Conservation (phyloP, 2,797 vertebrate genomes). For the Agapornis canus region DNA sequence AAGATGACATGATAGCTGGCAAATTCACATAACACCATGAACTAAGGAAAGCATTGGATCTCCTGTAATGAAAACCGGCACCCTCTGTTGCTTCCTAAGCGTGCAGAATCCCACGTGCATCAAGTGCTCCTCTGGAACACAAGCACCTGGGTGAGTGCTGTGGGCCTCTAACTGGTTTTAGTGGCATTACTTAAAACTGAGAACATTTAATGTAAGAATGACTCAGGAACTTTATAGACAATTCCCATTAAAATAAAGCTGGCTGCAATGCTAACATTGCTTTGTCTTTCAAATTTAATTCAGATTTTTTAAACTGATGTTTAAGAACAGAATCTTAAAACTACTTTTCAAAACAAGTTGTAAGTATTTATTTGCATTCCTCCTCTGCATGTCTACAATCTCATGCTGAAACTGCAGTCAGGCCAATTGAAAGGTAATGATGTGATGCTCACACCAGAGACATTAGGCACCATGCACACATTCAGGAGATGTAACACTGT, state of each 20-base stretch:
- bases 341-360: background rate
- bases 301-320: background rate
- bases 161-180: background rate
- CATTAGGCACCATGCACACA: background rate
- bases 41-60: background rate
- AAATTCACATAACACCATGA: fast-evolving
- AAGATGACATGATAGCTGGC: background rate
- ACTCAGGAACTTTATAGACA: background rate
- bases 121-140: background rate
- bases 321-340: background rate
- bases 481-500: background rate
- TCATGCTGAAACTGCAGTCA: background rate
- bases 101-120: fast-evolving
- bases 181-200: background rate
- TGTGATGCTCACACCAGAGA: background rate
- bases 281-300: background rate
- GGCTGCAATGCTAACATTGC: background rate
- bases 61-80: background rate
- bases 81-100: background rate
- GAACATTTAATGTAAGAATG: background rate
- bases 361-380: background rate
- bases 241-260: background rate
- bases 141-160: background rate
- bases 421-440: background rate
- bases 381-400: background rate